phyloP scores from a whole-genome alignment of 2,113 vertebrate genomes.

The Anser brachyrhynchus region DNA sequence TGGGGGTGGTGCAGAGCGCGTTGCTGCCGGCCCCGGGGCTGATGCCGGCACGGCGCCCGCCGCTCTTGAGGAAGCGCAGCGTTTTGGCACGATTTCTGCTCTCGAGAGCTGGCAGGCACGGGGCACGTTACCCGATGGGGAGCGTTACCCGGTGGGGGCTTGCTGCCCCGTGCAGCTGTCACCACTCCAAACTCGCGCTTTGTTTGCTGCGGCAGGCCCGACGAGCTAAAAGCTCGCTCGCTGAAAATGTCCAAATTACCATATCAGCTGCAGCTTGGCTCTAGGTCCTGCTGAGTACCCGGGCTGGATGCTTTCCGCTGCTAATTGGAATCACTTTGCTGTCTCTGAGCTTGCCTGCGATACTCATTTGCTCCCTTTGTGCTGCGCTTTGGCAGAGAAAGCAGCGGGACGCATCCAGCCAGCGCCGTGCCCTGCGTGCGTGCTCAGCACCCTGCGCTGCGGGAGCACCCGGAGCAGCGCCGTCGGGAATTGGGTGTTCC shows the following conservation, averaged over 20 bases:
- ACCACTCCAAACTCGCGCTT: neutral
- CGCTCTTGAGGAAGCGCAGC: neutral
- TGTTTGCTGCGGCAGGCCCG: fast-evolving
- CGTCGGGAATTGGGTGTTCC: neutral
- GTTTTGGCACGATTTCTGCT: neutral
- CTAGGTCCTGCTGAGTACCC: neutral
- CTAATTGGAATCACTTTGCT: neutral
- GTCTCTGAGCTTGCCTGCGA: neutral
- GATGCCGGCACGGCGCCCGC: neutral
- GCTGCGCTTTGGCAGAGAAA: neutral
- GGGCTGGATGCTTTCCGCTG: neutral
- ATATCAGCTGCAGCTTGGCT: neutral
- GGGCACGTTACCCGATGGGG: neutral
- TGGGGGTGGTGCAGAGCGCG: neutral
- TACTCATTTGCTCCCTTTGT: neutral
- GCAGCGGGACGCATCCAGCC: fast-evolving
- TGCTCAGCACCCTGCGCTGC: neutral
- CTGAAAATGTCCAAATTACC: neutral
- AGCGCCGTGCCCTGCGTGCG: neutral
- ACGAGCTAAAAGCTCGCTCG: neutral
- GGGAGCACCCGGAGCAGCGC: neutral
- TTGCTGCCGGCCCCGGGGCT: neutral
- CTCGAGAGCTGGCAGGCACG: neutral
- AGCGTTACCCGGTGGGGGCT: neutral
- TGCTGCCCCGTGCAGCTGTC: neutral